Evolutionary conservation across 1,140 invertebrate species (phyloP), one percentile per base, ranked within the genome.

Genomic region (Pachypeltis micranthus): DNA sequence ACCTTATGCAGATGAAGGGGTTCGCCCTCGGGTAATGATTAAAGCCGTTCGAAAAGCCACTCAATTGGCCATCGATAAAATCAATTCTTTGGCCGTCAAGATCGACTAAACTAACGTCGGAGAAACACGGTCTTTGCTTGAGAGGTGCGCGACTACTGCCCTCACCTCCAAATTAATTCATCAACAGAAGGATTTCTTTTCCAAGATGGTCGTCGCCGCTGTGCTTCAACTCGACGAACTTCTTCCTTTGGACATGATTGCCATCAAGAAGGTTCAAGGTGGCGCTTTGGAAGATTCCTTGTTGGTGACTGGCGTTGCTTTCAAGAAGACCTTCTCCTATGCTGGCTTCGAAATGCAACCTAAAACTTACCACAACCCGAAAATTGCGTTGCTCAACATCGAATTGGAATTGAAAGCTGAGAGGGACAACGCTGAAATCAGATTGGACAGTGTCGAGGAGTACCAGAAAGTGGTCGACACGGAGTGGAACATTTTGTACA

Each of bases 291-390:
- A 96, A 76, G 95, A 99, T 72, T 98, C 96, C 0, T 76, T 87
- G 66, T 78, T 99, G 1, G 85, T 99, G 1, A 79, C 84, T 66
- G 97, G 97, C 56, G 96, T 99, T 10, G 95, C 96, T 0, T 99
- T 99, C 74, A 98, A 99, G 76, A 99, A 99, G 77, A 98, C 96
- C 0, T 99, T 99, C 77, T 97, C 94, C 0, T 99, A 99, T 74
- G 97, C 97, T 68, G 97, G 97, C 4, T 99, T 99, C 77, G 96
- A 99, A 80, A 99, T 99, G 97, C 96, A 99, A 72, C 95, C 92
- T 0, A 99, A 99, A 77, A 85, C 80, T 56, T 98, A 96, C 71
- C 78, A 82, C 14, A 83, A 90, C 26, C 95, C 93, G 66, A 96
- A 95, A 79, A 98, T 99, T 70, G 96, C 96, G 7, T 73, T 99